Evolutionary conservation across 2,113 vertebrate species (phyloP).

Genomic region (Formicarius rufipectus): DNA sequence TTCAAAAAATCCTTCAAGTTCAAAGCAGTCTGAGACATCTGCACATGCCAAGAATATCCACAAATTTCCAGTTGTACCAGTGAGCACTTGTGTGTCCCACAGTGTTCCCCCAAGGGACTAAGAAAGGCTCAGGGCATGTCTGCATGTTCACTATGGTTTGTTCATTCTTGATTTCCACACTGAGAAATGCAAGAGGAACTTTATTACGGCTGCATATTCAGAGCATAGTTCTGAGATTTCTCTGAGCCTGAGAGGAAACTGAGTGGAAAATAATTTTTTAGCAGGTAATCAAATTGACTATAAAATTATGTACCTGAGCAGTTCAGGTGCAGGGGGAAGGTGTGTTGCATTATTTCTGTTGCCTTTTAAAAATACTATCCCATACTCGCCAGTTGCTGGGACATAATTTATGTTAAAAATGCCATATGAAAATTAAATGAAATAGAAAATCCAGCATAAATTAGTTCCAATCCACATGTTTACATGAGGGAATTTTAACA

Average conservation of each 20-base stretch:
- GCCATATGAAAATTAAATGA: not conserved
- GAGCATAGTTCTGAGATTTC: not conserved
- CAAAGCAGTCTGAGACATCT: not conserved
- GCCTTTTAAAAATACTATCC: not conserved
- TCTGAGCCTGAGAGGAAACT: not conserved
- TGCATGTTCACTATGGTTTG: not conserved
- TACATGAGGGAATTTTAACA: not conserved
- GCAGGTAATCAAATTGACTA: not conserved
- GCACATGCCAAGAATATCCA: not conserved
- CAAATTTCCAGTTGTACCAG: not conserved
- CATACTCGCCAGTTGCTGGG: not conserved
- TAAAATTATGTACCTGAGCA: not conserved
- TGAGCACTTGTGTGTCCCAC: not conserved
- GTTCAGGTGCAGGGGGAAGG: not conserved
- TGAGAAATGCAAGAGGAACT: not conserved
- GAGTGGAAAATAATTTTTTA: not conserved
- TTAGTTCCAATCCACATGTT: not conserved
- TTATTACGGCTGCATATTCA: not conserved
- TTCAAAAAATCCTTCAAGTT: not conserved
- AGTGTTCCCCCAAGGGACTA: not conserved
- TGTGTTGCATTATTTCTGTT: not conserved
- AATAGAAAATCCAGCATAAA: not conserved
- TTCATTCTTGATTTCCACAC: not conserved
- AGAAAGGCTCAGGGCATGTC: not conserved
- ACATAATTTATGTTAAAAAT: not conserved